Conservation (phyloP, 2,888 invertebrate genomes). For the Standfussiana lucernea region DNA sequence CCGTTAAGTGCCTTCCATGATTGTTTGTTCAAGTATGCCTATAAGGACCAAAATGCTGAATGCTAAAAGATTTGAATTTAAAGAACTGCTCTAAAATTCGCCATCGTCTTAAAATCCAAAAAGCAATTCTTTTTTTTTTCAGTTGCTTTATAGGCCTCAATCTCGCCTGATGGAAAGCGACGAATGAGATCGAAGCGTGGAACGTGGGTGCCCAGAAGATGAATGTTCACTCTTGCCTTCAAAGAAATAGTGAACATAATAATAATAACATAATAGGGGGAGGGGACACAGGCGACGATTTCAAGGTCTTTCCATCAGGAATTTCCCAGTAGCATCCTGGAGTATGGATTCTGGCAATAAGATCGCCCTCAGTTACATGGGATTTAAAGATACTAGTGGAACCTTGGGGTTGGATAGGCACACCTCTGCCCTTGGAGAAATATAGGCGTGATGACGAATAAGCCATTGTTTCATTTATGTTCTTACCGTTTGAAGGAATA, state of each 20-base stretch:
- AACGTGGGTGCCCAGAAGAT: neutral
- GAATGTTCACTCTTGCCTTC: neutral
- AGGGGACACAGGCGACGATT: neutral
- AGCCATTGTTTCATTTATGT: neutral
- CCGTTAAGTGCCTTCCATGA: neutral
- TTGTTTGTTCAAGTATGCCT: neutral
- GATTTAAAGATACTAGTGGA: neutral
- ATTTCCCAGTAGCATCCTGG: neutral
- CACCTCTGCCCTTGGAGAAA: neutral
- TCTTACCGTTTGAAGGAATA: conserved; percentile 76
- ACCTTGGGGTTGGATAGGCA: neutral
- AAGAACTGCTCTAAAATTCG: neutral
- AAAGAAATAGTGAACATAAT: no score
- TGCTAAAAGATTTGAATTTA: neutral
- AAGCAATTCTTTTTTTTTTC: neutral
- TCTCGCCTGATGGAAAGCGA: neutral
- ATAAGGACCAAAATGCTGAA: neutral
- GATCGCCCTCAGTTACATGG: neutral
- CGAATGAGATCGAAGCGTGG: neutral
- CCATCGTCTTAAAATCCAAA: neutral
- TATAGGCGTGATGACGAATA: neutral
- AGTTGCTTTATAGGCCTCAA: neutral
- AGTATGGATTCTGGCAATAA: neutral
- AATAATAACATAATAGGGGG: neutral
- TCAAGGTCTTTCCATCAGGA: neutral